Conservation (phyloP, 2,888 invertebrate genomes). For the Sphaerophoria taeniata region DNA sequence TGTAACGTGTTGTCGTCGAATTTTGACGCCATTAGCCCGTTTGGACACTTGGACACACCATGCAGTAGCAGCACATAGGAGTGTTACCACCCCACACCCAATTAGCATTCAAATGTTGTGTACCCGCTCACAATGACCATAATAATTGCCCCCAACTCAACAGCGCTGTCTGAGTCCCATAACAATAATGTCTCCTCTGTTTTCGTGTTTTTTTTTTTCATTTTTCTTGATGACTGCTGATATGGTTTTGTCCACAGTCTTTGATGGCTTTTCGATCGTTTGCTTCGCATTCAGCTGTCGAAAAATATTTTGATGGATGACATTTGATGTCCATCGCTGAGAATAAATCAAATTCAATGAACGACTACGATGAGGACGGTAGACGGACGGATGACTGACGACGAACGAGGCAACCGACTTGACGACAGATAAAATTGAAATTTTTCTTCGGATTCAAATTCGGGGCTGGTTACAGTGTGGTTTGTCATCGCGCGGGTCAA, state of each 20-base stretch:
- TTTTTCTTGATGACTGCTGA: background rate
- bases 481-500: slow-evolving; percentile 52
- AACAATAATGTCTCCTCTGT: no score
- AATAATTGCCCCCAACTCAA: slow-evolving; percentile 64
- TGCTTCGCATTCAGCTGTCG: slow-evolving; percentile 72
- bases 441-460: slow-evolving; percentile 37
- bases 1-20: slow-evolving; percentile 48
- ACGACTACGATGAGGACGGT: slow-evolving; percentile 51
- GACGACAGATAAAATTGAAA: slow-evolving; percentile 54
- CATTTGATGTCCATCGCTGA: slow-evolving; percentile 80
- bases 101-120: slow-evolving; percentile 67
- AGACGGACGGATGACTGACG: slow-evolving; percentile 53
- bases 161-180: background rate
- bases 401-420: background rate
- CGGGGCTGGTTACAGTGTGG: slow-evolving; percentile 26
- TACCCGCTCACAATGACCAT: slow-evolving; percentile 67
- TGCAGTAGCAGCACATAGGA: slow-evolving; percentile 1
- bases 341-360: slow-evolving; percentile 80
- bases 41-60: slow-evolving; percentile 69
- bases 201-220: no score
- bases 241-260: slow-evolving; percentile 21
- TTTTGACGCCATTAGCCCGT: slow-evolving; percentile 73
- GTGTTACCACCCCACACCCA: slow-evolving; percentile 72
- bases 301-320: slow-evolving; percentile 76
- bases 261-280: slow-evolving; percentile 70